phyloP scores from a whole-genome alignment of 2,113 vertebrate genomes.

The Trogon melanurus region DNA sequence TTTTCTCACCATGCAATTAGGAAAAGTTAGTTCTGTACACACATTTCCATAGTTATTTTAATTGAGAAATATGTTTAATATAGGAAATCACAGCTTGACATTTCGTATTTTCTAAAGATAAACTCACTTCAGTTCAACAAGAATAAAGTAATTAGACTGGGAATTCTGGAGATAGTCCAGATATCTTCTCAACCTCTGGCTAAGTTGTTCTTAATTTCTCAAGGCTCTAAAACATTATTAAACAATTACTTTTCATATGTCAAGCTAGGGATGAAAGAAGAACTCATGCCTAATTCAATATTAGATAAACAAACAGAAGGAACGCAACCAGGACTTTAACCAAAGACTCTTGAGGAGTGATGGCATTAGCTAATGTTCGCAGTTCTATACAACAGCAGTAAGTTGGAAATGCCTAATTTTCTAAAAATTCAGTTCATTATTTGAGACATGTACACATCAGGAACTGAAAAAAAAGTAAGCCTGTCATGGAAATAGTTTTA shows the following conservation, averaged over 20 bases:
- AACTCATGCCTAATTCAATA: constrained; percentile 39
- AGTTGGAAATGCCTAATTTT: not conserved
- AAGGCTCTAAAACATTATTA: constrained; percentile 32
- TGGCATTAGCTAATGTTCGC: not conserved
- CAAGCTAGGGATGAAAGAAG: not conserved
- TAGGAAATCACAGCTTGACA: constrained; percentile 32
- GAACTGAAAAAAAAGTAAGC: not conserved
- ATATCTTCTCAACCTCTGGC: constrained; percentile 61
- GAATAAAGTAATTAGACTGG: constrained; percentile 64
- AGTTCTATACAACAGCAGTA: not conserved
- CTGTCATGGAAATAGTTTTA: not conserved
- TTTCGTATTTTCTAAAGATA: constrained; percentile 56
- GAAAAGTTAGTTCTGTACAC: not conserved
- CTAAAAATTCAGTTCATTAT: not conserved
- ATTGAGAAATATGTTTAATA: constrained; percentile 40
- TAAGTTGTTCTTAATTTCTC: constrained; percentile 45
- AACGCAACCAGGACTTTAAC: constrained; percentile 47
- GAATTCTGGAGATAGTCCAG: constrained; percentile 66
- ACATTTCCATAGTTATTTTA: constrained; percentile 48
- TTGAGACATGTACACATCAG: not conserved
- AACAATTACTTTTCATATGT: constrained; percentile 37
- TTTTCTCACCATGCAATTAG: constrained; percentile 25
- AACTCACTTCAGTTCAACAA: constrained; percentile 44
- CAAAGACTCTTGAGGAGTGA: not conserved
- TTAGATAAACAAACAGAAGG: constrained; percentile 51